Percentiles rank a stretch among this genome's conserved stretches.
Conservation (phyloP, 2,888 invertebrate genomes). For the Diaprepes abbreviatus region DNA sequence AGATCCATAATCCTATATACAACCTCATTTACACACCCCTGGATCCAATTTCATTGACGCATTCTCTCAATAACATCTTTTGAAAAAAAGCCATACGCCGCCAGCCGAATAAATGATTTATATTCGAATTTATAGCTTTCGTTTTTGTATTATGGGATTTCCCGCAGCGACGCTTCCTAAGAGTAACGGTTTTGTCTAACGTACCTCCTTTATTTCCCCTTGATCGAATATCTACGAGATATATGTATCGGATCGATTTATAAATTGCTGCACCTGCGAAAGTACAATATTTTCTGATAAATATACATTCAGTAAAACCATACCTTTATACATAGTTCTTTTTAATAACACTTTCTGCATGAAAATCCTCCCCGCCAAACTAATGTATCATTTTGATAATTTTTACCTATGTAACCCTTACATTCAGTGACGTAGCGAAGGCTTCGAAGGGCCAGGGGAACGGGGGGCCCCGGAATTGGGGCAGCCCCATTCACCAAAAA, state of each 20-base stretch:
- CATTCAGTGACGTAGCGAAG: no score
- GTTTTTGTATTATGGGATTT: slow-evolving; percentile 45
- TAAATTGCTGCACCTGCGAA: no score
- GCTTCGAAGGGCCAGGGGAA: no score
- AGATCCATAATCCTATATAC: slow-evolving; percentile 44
- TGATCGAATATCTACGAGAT: neutral
- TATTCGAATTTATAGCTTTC: slow-evolving; percentile 44
- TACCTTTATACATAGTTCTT: no score
- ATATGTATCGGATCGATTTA: neutral
- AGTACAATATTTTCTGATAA: no score
- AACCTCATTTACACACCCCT: slow-evolving; percentile 45
- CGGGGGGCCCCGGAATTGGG: no score
- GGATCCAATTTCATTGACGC: slow-evolving; percentile 33
- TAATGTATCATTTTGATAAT: no score
- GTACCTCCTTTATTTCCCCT: slow-evolving; percentile 6
- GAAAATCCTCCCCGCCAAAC: no score
- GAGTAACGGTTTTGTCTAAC: slow-evolving; percentile 40
- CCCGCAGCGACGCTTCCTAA: slow-evolving; percentile 24
- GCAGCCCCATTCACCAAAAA: no score
- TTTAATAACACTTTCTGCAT: no score
- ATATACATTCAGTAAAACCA: no score
- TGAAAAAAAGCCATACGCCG: slow-evolving; percentile 44
- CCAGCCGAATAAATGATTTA: slow-evolving; percentile 45
- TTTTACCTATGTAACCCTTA: no score
- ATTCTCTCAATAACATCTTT: slow-evolving; percentile 39